Percentiles rank a stretch among this genome's conserved stretches.
These are phyloP conservation scores for Platyrinchus mystaceus DNA, from an alignment of 2,797 vertebrate genomes.

Conservation along the genomic window DNA sequence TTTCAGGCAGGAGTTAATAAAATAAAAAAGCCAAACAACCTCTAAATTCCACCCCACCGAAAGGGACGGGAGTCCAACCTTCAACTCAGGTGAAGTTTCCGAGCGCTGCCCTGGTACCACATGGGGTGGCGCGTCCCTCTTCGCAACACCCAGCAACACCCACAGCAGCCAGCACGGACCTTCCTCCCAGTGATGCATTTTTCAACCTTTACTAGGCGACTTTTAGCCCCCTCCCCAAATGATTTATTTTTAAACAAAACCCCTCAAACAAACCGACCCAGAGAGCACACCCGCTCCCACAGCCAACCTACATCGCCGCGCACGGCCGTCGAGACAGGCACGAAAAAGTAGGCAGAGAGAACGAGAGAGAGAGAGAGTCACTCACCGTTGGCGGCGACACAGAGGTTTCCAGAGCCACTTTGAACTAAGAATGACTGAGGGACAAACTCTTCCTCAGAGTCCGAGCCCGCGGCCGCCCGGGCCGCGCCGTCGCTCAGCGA, in stretches of 20 bases:
- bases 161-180: neutral
- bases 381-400: constrained; percentile 90
- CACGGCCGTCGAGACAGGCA: neutral
- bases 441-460: constrained; percentile 97
- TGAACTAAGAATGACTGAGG: constrained; percentile 97
- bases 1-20: neutral
- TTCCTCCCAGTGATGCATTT: neutral
- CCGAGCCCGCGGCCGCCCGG: constrained; percentile 94
- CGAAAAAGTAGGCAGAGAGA: constrained; percentile 62
- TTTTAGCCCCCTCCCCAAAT: rapidly evolving
- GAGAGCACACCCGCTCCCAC: neutral
- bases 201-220: neutral
- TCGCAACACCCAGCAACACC: neutral
- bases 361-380: constrained; percentile 31
- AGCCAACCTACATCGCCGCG: neutral
- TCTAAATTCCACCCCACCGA: rapidly evolving
- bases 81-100: neutral
- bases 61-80: neutral
- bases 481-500: constrained; percentile 95
- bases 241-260: neutral
- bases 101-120: neutral
- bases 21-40: neutral
- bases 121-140: rapidly evolving
- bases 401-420: constrained; percentile 92
- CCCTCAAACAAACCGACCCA: neutral